Evolutionary conservation across 2,113 vertebrate species (phyloP), one percentile per base, ranked within the genome.

Genomic region (Epinephelus moara): DNA sequence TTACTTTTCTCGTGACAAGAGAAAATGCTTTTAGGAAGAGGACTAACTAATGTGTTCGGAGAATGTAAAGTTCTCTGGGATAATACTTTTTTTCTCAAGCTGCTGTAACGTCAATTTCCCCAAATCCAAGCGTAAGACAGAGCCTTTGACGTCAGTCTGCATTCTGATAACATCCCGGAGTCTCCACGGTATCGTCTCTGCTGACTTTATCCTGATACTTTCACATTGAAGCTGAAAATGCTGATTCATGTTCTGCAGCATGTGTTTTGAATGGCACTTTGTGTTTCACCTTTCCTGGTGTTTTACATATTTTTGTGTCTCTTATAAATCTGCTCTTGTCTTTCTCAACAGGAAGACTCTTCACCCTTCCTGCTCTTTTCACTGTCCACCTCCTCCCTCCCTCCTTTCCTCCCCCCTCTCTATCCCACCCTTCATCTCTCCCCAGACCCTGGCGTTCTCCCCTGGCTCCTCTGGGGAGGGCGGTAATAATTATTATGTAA

Each of bases 401-500:
- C 66, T 59, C 69, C 70, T 61, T 56, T 23, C 33, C 18, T 11
- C 63, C 70, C 37, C 12, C 4, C 30, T 27, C 23, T 81, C 77
- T 90, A 89, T 89, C 89, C 92, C 85, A 68, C 75, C 75, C 86
- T 85, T 78, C 87, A 90, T 93, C 87, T 93, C 87, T 83, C 87
- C 49, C 76, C 81, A 78, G 88, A 82, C 80, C 87, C 75, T 76
- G 33, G 19, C 49, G 13, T 78, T 88, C 85, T 89, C 70, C 82
- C 74, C 78, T 47, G 71, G 78, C 85, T 90, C 89, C 93, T 92
- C 91, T 82, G 83, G 95, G 94, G 91, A 94, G 89, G 92, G 92
- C 87, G 87, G 94, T 95, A 96, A 96, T 96, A 96, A 96, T 96
- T 96, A 96, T 96, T 96, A 95, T 96, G 95, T 96, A 96, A 96